Evolutionary conservation across 2,797 vertebrate species (phyloP).

Genomic region (Benthosema pterotum): DNA sequence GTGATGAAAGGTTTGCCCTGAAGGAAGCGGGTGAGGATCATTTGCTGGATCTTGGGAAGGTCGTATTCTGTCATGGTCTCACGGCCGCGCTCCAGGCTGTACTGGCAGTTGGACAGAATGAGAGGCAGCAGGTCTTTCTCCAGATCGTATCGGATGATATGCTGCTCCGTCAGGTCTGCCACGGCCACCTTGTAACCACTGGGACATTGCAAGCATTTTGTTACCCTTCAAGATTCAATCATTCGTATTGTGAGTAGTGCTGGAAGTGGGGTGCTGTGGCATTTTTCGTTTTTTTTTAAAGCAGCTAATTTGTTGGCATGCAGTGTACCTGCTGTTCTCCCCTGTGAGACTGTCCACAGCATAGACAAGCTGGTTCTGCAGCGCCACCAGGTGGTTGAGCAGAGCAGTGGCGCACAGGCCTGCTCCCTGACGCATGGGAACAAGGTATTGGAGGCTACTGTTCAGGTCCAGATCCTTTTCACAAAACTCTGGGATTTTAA

Average conservation of each 20-base stretch:
- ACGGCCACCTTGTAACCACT: constrained; percentile 80
- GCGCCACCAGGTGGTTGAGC: constrained; percentile 83
- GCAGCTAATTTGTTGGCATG: too few species aligned
- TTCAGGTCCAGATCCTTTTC: constrained; percentile 71
- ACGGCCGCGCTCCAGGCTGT: constrained; percentile 83
- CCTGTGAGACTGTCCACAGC: constrained; percentile 66
- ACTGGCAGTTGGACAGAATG: constrained; percentile 89
- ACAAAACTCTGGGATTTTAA: constrained; percentile 85
- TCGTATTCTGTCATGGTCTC: constrained; percentile 81
- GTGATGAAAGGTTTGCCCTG: constrained; percentile 86
- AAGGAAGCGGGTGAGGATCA: constrained; percentile 83
- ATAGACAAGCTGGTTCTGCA: constrained; percentile 85
- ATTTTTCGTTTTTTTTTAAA: too few species aligned
- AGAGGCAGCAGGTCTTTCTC: constrained; percentile 86
- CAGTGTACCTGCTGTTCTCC: constrained; percentile 77
- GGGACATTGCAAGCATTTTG: too few species aligned
- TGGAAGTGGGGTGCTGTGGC: too few species aligned
- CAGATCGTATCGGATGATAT: constrained; percentile 86
- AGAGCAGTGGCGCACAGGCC: constrained; percentile 88
- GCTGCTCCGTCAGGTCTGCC: constrained; percentile 81
- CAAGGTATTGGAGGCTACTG: constrained; percentile 75
- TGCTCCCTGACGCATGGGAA: constrained; percentile 82
- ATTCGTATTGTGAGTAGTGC: too few species aligned
- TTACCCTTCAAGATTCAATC: too few species aligned
- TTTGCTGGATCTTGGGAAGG: constrained; percentile 87